phyloP scores from a whole-genome alignment of 2,113 vertebrate genomes.

The Oreochromis tanganicae region DNA sequence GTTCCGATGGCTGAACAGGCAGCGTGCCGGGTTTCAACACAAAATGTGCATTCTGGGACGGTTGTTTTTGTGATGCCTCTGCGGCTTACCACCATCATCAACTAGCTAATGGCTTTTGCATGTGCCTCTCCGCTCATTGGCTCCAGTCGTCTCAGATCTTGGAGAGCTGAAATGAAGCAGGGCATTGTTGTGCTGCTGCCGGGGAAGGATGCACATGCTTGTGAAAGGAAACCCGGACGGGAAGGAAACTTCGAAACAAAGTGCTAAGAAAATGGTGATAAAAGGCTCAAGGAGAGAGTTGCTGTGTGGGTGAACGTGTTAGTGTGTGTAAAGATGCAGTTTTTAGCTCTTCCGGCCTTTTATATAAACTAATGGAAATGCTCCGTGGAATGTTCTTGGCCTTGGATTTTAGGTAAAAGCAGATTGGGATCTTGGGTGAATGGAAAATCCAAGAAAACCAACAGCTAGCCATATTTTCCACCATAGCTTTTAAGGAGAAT shows the following conservation, averaged over 20 bases:
- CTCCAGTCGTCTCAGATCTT: slow-evolving; percentile 43
- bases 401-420: slow-evolving; percentile 22
- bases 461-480: slow-evolving; percentile 13
- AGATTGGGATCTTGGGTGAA: slow-evolving; percentile 6
- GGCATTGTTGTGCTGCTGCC: slow-evolving; percentile 46
- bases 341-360: slow-evolving; percentile 48
- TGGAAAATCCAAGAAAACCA: slow-evolving; percentile 40
- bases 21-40: neutral
- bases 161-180: slow-evolving; percentile 45
- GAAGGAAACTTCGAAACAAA: slow-evolving; percentile 66
- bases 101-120: slow-evolving; percentile 61
- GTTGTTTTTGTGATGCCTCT: slow-evolving; percentile 40
- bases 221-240: slow-evolving; percentile 43
- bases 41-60: slow-evolving; percentile 19
- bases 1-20: neutral
- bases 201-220: slow-evolving; percentile 21
- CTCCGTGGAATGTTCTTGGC: slow-evolving; percentile 37
- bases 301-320: neutral
- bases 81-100: slow-evolving; percentile 44
- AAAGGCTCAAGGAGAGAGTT: neutral
- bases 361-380: slow-evolving; percentile 38
- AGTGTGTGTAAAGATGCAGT: neutral
- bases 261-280: slow-evolving; percentile 42
- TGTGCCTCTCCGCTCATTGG: slow-evolving; percentile 38
- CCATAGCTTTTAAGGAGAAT: slow-evolving; percentile 18